Percentiles rank a stretch among this genome's conserved stretches.
Evolutionary conservation across 1,140 invertebrate species (phyloP).

Genomic region (Anadara kagoshimensis): DNA sequence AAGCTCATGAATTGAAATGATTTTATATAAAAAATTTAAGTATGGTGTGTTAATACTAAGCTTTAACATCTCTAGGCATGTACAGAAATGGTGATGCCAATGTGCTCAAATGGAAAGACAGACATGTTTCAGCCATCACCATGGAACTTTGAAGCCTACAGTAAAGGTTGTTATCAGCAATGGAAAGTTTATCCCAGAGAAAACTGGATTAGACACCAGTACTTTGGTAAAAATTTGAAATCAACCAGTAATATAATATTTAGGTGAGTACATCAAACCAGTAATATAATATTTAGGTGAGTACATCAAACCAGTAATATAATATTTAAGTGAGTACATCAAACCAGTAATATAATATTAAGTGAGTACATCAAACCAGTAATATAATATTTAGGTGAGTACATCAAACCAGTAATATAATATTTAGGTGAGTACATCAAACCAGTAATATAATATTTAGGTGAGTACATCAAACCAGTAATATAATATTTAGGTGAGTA

Average conservation of each 20-base stretch:
- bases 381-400: no score
- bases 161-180: slow-evolving; percentile 74
- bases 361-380: no score
- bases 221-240: slow-evolving; percentile 85
- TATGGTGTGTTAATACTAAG: not conserved
- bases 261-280: slow-evolving; percentile 65
- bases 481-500: no score
- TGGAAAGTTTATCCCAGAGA: slow-evolving; percentile 82
- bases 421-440: no score
- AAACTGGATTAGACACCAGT: slow-evolving; percentile 82
- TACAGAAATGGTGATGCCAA: slow-evolving; percentile 97
- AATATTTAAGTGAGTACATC: no score
- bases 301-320: no score
- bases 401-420: no score
- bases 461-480: no score
- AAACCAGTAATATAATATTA: no score
- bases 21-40: not conserved
- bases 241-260: slow-evolving; percentile 89
- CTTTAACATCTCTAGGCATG: slow-evolving; percentile 77
- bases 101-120: slow-evolving; percentile 84
- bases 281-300: no score
- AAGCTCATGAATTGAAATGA: no score
- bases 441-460: no score
- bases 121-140: slow-evolving; percentile 88
- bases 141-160: slow-evolving; percentile 84